A percentile compares a stretch with the other conserved stretches of the same genome.
These are phyloP conservation scores for Coboldia fuscipes DNA, from an alignment of 1,140 invertebrate species.

Conservation along the genomic window DNA sequence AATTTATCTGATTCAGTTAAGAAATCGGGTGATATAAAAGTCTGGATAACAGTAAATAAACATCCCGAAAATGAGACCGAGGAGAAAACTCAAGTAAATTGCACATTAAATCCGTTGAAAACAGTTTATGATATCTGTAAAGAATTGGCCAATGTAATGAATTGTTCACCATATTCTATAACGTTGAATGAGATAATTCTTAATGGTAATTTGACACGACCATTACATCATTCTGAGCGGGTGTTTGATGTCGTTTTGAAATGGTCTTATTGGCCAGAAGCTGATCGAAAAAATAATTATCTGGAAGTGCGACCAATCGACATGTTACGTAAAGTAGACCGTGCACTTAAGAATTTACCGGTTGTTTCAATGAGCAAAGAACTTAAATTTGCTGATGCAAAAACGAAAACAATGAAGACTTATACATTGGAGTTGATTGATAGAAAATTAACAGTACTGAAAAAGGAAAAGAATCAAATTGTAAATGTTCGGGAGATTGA, in stretches of 20 bases:
- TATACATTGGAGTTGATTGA: constrained; percentile 60
- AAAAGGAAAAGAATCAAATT: constrained; percentile 21
- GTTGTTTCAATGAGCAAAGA: constrained; percentile 39
- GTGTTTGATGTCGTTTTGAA: constrained; percentile 41
- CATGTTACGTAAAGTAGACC: constrained; percentile 21
- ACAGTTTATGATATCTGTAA: constrained; percentile 49
- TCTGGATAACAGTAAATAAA: constrained; percentile 37
- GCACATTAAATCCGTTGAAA: constrained; percentile 44
- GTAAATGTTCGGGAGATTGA: constrained; percentile 17
- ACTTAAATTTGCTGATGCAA: constrained; percentile 54
- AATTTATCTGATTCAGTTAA: constrained; percentile 28
- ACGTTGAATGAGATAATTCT: constrained; percentile 56
- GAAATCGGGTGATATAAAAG: constrained; percentile 52
- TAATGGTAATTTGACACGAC: constrained; percentile 42
- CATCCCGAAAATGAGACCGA: constrained; percentile 16
- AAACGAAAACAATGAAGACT: constrained; percentile 50
- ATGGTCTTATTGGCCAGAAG: constrained; percentile 71
- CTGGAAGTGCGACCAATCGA: constrained; percentile 40
- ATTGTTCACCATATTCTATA: constrained; percentile 34
- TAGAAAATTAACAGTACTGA: constrained; percentile 55
- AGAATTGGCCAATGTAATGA: constrained; percentile 39
- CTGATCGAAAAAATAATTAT: constrained; percentile 58
- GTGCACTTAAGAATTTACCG: constrained; percentile 24
- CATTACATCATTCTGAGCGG: constrained; percentile 55
- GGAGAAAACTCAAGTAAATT: constrained; percentile 19